Evolutionary conservation across 2,888 invertebrate species (phyloP), one percentile per base, ranked within the genome.

Genomic region (Sisyra nigra): DNA sequence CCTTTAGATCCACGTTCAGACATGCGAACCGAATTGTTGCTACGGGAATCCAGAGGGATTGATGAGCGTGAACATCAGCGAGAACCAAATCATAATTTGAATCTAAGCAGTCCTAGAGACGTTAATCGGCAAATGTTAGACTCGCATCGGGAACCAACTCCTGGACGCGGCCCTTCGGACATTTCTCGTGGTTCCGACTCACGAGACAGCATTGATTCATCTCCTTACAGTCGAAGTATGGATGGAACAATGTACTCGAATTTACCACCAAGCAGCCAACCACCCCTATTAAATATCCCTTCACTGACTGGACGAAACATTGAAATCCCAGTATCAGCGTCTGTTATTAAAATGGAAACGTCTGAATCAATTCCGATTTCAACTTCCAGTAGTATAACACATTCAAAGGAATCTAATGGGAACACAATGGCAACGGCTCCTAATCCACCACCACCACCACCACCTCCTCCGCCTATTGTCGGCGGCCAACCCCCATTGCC

Each of bases 401-500:
- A 65, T 65, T 34, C 66, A 65, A 49, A 56, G 63, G 31, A 50
- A 58, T 40, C 57, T 60, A 42, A 67, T 67, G 55, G 49, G 54
- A 47, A 67, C 67, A 43, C 53, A 45, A n/a, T n/a, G n/a, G 24
- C 24, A 24, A 48, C 59, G 7, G 19, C 24, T n/a, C 30, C 40
- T 8, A 39, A n/a, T 11, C 55, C 67, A 50, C 58, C 54, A 49
- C 60, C 65, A 41, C 53, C 63, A 40, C 66, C 62, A 51, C 58
- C 65, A 45, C 58, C 63, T 49, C 60, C 62, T 45, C 53, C 64
- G 8, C 37, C 37, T 8, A 37, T 37, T 39, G 15, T 41, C 18
- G 63, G 70, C 6, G 68, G 65, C 32, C 74, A 74, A 54, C 66
- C 73, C 17, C 68, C 74, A 10, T 59, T 74, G 42, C 65, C 69